Base-by-base conservation (phyloP, 1,140 invertebrate genomes). In the Solenopsis fugax region DNA sequence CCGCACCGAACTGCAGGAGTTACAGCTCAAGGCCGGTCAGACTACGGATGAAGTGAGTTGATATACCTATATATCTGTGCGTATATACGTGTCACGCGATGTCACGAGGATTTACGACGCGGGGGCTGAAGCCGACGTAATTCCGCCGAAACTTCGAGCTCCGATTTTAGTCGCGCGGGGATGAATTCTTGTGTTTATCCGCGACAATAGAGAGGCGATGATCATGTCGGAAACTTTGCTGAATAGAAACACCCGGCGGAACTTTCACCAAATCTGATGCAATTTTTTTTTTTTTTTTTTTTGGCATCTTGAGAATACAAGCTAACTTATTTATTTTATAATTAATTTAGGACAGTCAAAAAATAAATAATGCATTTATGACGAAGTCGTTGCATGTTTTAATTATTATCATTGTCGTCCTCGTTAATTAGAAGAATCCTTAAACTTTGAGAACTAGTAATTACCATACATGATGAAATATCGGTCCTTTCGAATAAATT, bases 31-130 rank as follows among this genome's bases (percentile, higher is more conserved):
- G 94, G 96, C 98, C 85, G 97, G 97, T 92, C 96, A 98, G 95
- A 96, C 97, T 91, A 98, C 98, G 92, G 98, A 99, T 98, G 98
- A 98, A 96, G 98, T 98, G 94, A 96, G 94, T 87, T 21, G 54
- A 48, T 34, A n/a, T 1, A 24, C 1, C 2, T 58, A 4, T 29
- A n/a, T 81, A 10, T 24, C 13, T 78, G 16, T 37, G 3, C 34
- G 7, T 4, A 45, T 13, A 16, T 41, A 37, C n/a, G n/a, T 16
- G 65, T 69, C 41, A 24, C 41, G 67, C 48, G 48, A 69, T 45
- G 21, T 48, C 56, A 84, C 69, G 69, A 84, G 54, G 69, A 73
- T 75, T 84, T 84, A 50, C 24, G 54, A 71, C 13, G 37, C 45
- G 24, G 76, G n/a, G 24, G n/a, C 12, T 69, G 34, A 41, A 21